Percentiles rank a stretch among this genome's conserved stretches.
Evolutionary conservation across 2,113 vertebrate species (phyloP).

Genomic region (Craseonycteris thonglongyai): DNA sequence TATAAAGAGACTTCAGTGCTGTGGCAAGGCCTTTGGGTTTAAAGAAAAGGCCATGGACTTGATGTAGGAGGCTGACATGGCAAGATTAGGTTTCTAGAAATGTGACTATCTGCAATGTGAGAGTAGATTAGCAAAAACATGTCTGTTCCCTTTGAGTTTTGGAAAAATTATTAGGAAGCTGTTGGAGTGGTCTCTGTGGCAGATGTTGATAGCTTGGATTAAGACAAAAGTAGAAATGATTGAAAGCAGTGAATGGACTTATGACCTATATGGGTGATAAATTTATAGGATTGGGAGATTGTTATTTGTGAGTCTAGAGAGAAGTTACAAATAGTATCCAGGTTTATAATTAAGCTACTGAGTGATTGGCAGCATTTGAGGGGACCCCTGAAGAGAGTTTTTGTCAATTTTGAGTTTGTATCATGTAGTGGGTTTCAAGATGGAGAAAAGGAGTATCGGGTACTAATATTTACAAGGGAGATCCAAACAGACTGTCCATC

Average conservation of each 20-base stretch:
- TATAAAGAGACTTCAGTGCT: not conserved
- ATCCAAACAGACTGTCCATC: not conserved
- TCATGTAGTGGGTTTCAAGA: not conserved
- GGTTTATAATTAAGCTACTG: not conserved
- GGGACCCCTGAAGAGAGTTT: not conserved
- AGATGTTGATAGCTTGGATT: not conserved
- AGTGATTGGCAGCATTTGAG: not conserved
- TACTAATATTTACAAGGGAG: not conserved
- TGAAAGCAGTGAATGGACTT: not conserved
- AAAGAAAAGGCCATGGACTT: not conserved
- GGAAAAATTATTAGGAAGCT: not conserved
- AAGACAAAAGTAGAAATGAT: not conserved
- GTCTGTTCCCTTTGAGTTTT: not conserved
- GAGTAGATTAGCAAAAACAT: not conserved
- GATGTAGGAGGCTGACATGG: too few species aligned
- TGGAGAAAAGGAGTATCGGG: not conserved
- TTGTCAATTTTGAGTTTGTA: not conserved
- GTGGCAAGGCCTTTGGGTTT: not conserved
- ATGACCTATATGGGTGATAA: not conserved
- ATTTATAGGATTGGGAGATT: not conserved
- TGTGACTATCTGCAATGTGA: not conserved
- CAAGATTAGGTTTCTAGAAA: not conserved
- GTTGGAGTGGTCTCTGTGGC: not conserved
- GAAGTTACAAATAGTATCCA: not conserved
- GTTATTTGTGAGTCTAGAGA: not conserved